Base-by-base conservation (phyloP, 2,113 vertebrate genomes). In the Dendrocopos noguchii region DNA sequence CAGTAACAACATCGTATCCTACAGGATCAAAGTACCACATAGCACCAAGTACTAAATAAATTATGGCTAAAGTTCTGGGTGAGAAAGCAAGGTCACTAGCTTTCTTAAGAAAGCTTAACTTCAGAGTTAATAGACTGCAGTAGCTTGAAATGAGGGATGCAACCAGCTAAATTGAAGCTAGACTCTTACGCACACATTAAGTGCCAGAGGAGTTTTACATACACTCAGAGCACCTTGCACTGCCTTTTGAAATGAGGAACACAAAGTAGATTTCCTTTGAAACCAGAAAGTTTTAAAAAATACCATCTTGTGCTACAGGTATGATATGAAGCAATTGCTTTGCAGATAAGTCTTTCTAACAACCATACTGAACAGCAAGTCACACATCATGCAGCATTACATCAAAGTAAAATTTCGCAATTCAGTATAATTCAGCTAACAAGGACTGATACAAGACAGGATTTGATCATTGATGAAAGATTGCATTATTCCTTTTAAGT, bases 91-190 rank as follows among this genome's bases (percentile, higher is more conserved):
- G 68, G 84, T 94, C 82, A 70, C 15, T 17, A 53, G 39, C 65
- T 90, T 65, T 75, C 79, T 65, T 65, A 46, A 75, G 76, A 85
- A 80, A 80, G 61, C 79, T 91, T 94, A 75, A 16, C 61, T 87
- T 91, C 55, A 63, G 53, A 94, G 65, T 90, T 96, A 94, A 94
- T 90, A 91, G 82, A 39, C 44, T 95, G 73, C 31, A 42, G 47
- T 55, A 86, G n/a, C 50, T 90, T 80, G 80, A 95, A 94, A 95
- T 28, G 44, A 92, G 29, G 76, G 57, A 90, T 91, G 44, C 61
- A 75, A 73, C 15, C 10, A 61, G 46, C 75, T 91, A 72, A 91
- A 94, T 39, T 75, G 76, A 85, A 89, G 60, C 15, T 46, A 57
- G 68, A 44, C 44, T 90, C 89, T 92, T 68, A 61, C 77, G 65